A percentile compares a stretch with the other conserved stretches of the same genome.
These are phyloP conservation scores for Chaenogobius annularis DNA, from an alignment of 2,113 vertebrate genomes.

Conservation along the genomic window DNA sequence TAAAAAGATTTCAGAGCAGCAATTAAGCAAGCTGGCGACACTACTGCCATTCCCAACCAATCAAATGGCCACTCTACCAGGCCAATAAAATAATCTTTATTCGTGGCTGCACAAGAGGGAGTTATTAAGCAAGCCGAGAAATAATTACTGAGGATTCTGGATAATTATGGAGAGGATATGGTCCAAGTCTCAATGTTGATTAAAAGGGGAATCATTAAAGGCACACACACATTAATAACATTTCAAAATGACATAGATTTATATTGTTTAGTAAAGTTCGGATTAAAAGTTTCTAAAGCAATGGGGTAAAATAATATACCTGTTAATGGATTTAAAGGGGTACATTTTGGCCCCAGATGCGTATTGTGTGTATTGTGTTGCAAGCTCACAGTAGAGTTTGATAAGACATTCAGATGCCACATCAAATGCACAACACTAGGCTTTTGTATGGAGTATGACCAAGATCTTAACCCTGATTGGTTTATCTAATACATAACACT, in stretches of 20 bases:
- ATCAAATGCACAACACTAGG: neutral
- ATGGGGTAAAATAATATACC: neutral
- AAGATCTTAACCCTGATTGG: neutral
- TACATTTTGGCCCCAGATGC: neutral
- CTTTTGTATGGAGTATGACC: neutral
- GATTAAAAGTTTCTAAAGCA: neutral
- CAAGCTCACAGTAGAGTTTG: neutral
- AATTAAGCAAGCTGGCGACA: slow-evolving; percentile 58
- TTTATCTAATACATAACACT: neutral
- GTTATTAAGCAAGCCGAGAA: slow-evolving; percentile 48
- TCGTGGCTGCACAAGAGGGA: slow-evolving; percentile 45
- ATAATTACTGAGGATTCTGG: slow-evolving; percentile 54
- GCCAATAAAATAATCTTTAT: slow-evolving; percentile 57
- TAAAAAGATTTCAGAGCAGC: slow-evolving; percentile 54
- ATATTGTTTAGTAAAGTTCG: neutral
- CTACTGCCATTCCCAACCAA: slow-evolving; percentile 34
- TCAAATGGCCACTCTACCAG: slow-evolving; percentile 39
- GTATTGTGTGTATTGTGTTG: neutral
- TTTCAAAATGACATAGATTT: neutral
- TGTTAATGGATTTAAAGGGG: neutral
- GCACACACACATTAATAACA: neutral
- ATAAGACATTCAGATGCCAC: neutral
- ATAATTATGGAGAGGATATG: slow-evolving; percentile 49
- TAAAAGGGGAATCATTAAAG: slow-evolving; percentile 19
- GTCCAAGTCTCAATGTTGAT: slow-evolving; percentile 29